A percentile compares a stretch with the other conserved stretches of the same genome.
These are phyloP conservation scores for Heliornis fulica DNA, from an alignment of 2,113 vertebrate genomes.

Conservation along the genomic window DNA sequence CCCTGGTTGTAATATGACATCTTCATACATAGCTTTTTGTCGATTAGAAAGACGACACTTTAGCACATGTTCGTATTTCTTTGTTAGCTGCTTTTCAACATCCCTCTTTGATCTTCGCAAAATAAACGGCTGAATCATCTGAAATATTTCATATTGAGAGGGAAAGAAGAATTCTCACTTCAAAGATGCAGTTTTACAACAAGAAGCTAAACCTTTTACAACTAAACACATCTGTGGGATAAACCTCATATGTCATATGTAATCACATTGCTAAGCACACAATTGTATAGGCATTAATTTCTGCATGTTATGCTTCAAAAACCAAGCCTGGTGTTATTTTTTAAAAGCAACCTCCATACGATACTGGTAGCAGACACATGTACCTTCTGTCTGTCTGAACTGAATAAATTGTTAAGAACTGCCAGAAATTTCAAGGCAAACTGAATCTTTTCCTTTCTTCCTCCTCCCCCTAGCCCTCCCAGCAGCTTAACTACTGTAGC, in stretches of 20 bases:
- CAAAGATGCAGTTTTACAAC: neutral
- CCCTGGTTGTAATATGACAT: constrained; percentile 88
- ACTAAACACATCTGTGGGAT: neutral
- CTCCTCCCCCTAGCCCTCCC: too few species aligned
- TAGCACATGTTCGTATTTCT: constrained; percentile 91
- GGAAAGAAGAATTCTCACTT: neutral
- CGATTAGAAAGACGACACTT: constrained; percentile 89
- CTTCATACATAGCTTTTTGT: constrained; percentile 90
- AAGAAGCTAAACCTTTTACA: neutral
- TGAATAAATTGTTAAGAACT: neutral
- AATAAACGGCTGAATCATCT: constrained; percentile 95
- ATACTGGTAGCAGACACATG: neutral
- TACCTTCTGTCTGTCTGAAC: neutral
- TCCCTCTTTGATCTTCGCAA: constrained; percentile 90
- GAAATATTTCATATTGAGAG: neutral
- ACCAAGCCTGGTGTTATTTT: neutral
- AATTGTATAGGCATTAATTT: neutral
- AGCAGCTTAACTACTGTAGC: neutral
- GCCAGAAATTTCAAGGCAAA: neutral
- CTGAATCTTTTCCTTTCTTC: neutral
- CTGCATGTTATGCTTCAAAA: neutral
- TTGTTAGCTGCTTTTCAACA: constrained; percentile 91
- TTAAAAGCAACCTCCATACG: neutral
- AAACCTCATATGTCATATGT: neutral
- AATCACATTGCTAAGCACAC: neutral